phyloP scores from a whole-genome alignment of 2,888 invertebrate species.

The Drosophila anomelani region DNA sequence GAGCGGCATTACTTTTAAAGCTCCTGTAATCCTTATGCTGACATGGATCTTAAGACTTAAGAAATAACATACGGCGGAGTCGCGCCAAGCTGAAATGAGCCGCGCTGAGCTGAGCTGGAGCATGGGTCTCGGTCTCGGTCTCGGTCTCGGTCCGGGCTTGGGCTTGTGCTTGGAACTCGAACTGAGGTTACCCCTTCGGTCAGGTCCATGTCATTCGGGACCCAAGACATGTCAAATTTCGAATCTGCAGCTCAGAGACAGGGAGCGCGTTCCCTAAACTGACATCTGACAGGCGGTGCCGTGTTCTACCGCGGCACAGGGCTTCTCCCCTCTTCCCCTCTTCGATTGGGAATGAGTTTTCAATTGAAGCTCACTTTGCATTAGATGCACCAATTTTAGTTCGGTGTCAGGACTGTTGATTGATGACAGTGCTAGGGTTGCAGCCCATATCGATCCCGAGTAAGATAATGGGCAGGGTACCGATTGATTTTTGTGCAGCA shows the following conservation, averaged over 20 bases:
- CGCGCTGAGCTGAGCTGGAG: constrained; percentile 23
- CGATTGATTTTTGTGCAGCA: constrained; percentile 64
- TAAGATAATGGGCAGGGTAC: constrained; percentile 28
- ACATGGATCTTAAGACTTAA: constrained; percentile 74
- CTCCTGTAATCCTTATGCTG: constrained; percentile 78
- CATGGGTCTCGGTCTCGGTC: too few species aligned
- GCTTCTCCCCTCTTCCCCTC: background rate
- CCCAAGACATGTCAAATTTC: constrained; percentile 32
- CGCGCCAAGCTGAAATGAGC: constrained; percentile 27
- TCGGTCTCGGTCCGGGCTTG: background rate
- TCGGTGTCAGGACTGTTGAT: constrained; percentile 66
- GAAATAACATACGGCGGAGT: constrained; percentile 42
- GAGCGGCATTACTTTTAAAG: constrained; percentile 65
- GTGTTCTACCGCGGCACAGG: constrained; percentile 1
- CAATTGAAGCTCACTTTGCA: constrained; percentile 43
- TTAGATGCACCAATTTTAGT: constrained; percentile 71
- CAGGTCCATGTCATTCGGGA: constrained; percentile 47
- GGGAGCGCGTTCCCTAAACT: constrained; percentile 52
- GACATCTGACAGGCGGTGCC: constrained; percentile 66
- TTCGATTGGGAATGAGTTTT: constrained; percentile 19
- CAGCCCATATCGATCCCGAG: constrained; percentile 37
- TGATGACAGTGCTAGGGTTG: constrained; percentile 62
- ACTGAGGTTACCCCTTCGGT: constrained; percentile 43
- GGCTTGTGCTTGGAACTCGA: background rate
- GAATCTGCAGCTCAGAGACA: constrained; percentile 63